phyloP scores from a whole-genome alignment of 1,140 invertebrate genomes.

The Dinothrombium tinctorium region DNA sequence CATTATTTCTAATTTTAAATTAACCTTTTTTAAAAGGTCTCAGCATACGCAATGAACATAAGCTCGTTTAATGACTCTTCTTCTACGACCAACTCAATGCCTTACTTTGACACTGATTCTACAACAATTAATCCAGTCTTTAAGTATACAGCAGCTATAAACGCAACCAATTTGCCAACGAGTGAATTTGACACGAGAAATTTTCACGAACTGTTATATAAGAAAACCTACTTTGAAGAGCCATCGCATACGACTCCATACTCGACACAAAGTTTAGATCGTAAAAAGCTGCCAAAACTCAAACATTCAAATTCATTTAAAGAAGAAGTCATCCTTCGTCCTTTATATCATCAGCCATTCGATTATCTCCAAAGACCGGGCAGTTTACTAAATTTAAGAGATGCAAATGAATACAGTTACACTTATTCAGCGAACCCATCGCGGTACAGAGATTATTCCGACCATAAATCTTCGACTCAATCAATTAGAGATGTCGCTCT shows the following conservation, averaged over 20 bases:
- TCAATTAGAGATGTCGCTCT: conserved; percentile 5
- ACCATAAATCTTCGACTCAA: conserved; percentile 1
- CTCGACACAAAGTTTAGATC: conserved; percentile 3
- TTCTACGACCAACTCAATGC: background rate
- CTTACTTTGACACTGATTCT: conserved; percentile 2
- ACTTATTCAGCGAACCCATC: background rate
- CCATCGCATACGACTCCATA: background rate
- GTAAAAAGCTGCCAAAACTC: background rate
- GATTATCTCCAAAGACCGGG: conserved; percentile 2
- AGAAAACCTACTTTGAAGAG: background rate
- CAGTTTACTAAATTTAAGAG: background rate
- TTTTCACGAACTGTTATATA: conserved; percentile 3
- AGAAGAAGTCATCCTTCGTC: conserved; percentile 4
- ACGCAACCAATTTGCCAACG: background rate
- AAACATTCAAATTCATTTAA: background rate
- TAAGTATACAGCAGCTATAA: background rate
- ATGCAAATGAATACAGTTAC: background rate
- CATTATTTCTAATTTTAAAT: too few species aligned
- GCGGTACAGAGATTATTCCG: background rate
- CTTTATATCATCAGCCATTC: background rate
- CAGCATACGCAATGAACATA: conserved; percentile 2
- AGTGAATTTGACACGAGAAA: conserved; percentile 6
- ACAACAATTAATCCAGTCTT: conserved; percentile 7
- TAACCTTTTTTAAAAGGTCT: too few species aligned
- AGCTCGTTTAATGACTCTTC: background rate